Base-by-base conservation (phyloP, 2,113 vertebrate genomes). In the Siniperca knerii region DNA sequence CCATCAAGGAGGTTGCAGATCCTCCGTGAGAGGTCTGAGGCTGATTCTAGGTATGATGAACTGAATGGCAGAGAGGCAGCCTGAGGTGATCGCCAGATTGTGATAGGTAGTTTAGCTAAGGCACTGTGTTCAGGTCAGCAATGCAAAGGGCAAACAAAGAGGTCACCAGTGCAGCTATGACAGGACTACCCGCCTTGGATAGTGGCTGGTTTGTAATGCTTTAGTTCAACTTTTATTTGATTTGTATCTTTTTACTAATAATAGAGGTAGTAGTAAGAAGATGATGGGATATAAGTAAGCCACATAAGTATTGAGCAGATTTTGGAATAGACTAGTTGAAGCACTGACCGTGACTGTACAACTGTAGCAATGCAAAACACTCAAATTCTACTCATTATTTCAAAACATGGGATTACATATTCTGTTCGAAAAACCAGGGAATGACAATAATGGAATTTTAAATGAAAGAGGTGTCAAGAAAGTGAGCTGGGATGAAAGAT, bases 401-500 rank as follows among this genome's bases (percentile, higher is more conserved):
- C 44, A 64, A 67, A 18, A 71, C 40, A 70, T 42, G 4, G 11
- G 25, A 86, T 77, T 12, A 57, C 44, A 42, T 8, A 57, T 66
- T 79, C n/a, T 57, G 10, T 23, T 57, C 0, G 11, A 21, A 70
- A 82, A 77, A 78, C 3, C 50, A 7, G n/a, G 52, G 80, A 21
- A 68, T 18, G 48, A 83, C 65, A 86, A 85, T 76, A 77, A 81
- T 60, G 75, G 73, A 77, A 90, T 83, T 84, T 87, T 64, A 75
- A 74, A 90, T 84, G 44, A 91, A 79, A 83, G 67, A 37, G 2
- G 69, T 61, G 90, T 75, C 70, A 82, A 55, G 46, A 5, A 78
- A 87, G 72, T 23, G 60, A 91, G 67, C n/a, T 5, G 37, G 46
- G 64, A 87, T 86, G 72, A 92, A 89, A 88, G 81, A 70, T 29